Percentiles rank a stretch among this genome's conserved stretches.
phyloP scores from a whole-genome alignment of 2,113 vertebrate species.

The Pagrus major region DNA sequence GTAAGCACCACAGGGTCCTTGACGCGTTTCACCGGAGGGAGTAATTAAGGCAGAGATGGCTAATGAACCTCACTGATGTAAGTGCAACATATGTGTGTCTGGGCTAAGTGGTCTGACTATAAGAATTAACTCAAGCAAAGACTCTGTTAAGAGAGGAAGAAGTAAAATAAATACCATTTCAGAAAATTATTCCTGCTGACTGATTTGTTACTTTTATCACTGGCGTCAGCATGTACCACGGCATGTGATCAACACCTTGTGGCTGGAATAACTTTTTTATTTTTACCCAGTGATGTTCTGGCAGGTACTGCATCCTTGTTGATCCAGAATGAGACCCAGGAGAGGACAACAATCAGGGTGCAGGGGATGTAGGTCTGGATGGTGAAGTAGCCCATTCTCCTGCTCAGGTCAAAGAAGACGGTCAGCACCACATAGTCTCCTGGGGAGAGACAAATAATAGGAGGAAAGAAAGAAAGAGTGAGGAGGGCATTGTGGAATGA shows the following conservation, averaged over 20 bases:
- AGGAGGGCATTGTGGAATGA: constrained; percentile 7
- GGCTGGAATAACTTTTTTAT: not conserved
- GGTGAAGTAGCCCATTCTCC: constrained; percentile 99
- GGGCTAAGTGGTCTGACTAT: constrained; percentile 19
- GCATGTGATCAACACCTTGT: not conserved
- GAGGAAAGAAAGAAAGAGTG: not conserved
- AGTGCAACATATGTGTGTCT: constrained; percentile 30
- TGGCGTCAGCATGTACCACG: not conserved
- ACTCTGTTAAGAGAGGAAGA: not conserved
- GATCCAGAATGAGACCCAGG: constrained; percentile 99
- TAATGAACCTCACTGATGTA: constrained; percentile 57
- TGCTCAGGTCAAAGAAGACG: constrained; percentile 97
- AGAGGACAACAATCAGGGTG: constrained; percentile 97
- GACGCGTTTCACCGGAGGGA: constrained; percentile 41
- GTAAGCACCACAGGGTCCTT: constrained; percentile 23
- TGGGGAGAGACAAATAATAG: constrained; percentile 62
- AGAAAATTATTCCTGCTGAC: not conserved
- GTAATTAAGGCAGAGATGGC: constrained; percentile 59
- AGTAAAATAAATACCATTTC: not conserved
- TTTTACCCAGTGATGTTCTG: constrained; percentile 95
- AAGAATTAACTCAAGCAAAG: constrained; percentile 2
- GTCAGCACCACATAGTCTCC: constrained; percentile 98
- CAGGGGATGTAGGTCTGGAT: constrained; percentile 99
- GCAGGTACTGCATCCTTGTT: constrained; percentile 99
- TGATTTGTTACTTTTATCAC: not conserved